Base-by-base conservation (phyloP, 2,797 vertebrate genomes). In the Numenius phaeopus region DNA sequence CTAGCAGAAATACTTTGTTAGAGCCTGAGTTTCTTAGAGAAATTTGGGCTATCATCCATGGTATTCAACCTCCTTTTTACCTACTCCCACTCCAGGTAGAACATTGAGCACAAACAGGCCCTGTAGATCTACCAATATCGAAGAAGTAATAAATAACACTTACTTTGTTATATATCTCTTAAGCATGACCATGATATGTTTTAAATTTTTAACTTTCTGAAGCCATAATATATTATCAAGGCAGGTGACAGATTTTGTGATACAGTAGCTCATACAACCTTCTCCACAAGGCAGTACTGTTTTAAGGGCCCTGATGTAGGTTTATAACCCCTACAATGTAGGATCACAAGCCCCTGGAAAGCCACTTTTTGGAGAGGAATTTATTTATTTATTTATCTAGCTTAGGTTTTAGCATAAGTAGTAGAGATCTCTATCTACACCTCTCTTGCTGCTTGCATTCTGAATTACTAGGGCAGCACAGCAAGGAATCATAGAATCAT, bases 311-410 rank as follows among this genome's bases (percentile, higher is more conserved):
- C 8, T 59, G 11, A 64, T 71, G 9, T 30, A 49, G 13, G 9
- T 42, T 7, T 24, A 5, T 34, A 78, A 52, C 10, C 50, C 5
- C 14, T 58, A 30, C 14, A 42, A 21, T 10, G 2, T 9, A 71
- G 15, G 32, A 75, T 32, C 2, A 1, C 18, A 78, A 75, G 16
- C 1, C 2, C 2, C 8, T 47, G 37, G 9, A 59, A 54, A 1
- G 9, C 2, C 67, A 8, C 1, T 34, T 82, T 70, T 67, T 76
- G 8, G 39, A 59, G 4, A 73, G 2, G 5, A 62, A 40, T 15
- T 54, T 20, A 13, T 50, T 24, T 1, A 7, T 40, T 42, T 78
- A 3, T 57, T 62, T 83, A 20, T n/a, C 16, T 62, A 62, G 8
- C 19, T 92, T 49, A 54, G 4, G 2, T 49, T 69, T 81, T 84